Evolutionary conservation across 2,797 vertebrate species (phyloP), one percentile per base, ranked within the genome.

Genomic region (Eulemur albifrons): DNA sequence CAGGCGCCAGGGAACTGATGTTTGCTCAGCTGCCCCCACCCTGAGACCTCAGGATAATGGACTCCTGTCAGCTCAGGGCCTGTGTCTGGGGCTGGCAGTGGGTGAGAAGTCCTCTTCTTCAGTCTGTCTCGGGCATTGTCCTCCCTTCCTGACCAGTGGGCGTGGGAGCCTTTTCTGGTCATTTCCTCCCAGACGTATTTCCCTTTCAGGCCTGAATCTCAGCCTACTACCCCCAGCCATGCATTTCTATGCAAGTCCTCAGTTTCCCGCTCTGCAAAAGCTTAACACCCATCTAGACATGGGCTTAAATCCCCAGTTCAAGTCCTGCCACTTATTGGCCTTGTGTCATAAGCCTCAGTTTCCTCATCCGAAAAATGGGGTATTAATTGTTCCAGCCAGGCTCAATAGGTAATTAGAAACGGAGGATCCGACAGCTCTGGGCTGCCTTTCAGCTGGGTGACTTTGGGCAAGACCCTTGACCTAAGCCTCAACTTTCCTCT

Each of bases 1-100:
- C 10, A 18, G 12, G 59, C 76, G 3, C 25, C 17, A 32, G 79
- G 69, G 79, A 9, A 63, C 54, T 38, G 45, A 67, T 93, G 80
- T 67, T 93, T 88, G 93, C 61, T 54, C 96, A 93, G 72, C 93
- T 87, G 88, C 67, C 63, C 75, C 85, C 40, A 21, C 40, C 57
- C 77, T 2, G 40, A 79, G 90, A 88, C 79, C 70, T 79, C 40
- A 12, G 0, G 14, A 88, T 94, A 92, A 85, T 11, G 88, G 89
- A 7, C 20, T 50, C 86, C 79, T 67, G 73, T 85, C 48, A 38
- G 67, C 14, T 52, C 1, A 0, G 0, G 48, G 84, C 35, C 32
- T 61, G 72, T 15, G 76, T 54, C 90, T 92, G 30, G 48, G 52
- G 52, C 25, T 20, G 3, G 50, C 14, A 25, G 54, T 4, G 20